phyloP scores from a whole-genome alignment of 2,113 vertebrate genomes.

The Syngnathus typhle region DNA sequence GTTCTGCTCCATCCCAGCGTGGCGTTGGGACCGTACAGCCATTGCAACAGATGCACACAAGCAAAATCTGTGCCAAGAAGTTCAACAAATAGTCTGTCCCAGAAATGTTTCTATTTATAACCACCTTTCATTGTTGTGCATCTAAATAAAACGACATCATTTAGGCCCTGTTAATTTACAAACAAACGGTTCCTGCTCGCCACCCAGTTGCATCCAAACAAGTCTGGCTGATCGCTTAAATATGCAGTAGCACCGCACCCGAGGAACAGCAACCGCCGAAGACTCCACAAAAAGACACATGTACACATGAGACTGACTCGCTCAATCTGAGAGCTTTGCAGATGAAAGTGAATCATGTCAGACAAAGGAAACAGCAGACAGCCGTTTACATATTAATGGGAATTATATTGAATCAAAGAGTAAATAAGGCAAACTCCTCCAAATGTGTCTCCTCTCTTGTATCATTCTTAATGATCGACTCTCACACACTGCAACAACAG shows the following conservation, averaged over 20 bases:
- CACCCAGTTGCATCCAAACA: slow-evolving; percentile 5
- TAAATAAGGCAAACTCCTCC: slow-evolving; percentile 44
- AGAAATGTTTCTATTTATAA: slow-evolving; percentile 8
- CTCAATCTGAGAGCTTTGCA: slow-evolving; percentile 34
- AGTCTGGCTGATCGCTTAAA: slow-evolving; percentile 12
- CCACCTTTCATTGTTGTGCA: not conserved
- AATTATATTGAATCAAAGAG: slow-evolving; percentile 24
- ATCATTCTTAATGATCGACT: slow-evolving; percentile 34
- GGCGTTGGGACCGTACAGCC: not conserved
- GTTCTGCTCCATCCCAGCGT: slow-evolving; percentile 21
- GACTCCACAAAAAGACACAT: slow-evolving; percentile 31
- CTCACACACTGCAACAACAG: slow-evolving; percentile 33
- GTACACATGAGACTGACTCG: slow-evolving; percentile 29
- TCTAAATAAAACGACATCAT: slow-evolving; percentile 3
- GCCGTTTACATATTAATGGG: slow-evolving; percentile 46
- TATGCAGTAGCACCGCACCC: slow-evolving; percentile 4
- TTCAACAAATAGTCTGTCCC: slow-evolving; percentile 1
- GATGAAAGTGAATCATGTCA: slow-evolving; percentile 40
- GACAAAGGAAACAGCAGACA: slow-evolving; percentile 31
- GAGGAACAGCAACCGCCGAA: slow-evolving; percentile 8
- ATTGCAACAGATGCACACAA: slow-evolving; percentile 9
- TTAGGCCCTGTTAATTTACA: slow-evolving; percentile 4
- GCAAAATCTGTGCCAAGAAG: not conserved
- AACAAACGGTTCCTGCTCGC: slow-evolving; percentile 7
- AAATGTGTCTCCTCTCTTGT: slow-evolving; percentile 10